Evolutionary conservation across 2,888 invertebrate genomes (phyloP).

Genomic region (Chaetoderma sp.): DNA sequence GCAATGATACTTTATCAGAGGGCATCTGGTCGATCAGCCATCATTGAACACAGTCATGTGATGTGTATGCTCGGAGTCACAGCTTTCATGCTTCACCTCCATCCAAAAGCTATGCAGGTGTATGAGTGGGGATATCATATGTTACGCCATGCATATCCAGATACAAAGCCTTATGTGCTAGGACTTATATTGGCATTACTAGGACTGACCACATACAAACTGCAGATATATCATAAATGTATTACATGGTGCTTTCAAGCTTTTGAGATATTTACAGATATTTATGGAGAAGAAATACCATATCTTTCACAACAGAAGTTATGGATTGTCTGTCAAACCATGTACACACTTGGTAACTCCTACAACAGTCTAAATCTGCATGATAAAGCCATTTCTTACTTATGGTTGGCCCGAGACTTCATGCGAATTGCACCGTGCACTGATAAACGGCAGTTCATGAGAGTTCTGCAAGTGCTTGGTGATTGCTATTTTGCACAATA

Average conservation of each 20-base stretch:
- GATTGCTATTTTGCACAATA: slow-evolving; percentile 65
- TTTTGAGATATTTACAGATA: slow-evolving; percentile 61
- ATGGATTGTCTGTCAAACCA: slow-evolving; percentile 65
- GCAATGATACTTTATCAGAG: slow-evolving; percentile 57
- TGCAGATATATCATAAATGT: slow-evolving; percentile 65
- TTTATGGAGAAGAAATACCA: slow-evolving; percentile 58
- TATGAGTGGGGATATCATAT: slow-evolving; percentile 64
- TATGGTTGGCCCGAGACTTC: slow-evolving; percentile 57
- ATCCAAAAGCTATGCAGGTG: slow-evolving; percentile 63
- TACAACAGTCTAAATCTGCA: slow-evolving; percentile 62
- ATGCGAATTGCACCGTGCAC: slow-evolving; percentile 47
- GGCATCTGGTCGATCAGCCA: slow-evolving; percentile 47
- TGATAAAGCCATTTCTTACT: slow-evolving; percentile 63
- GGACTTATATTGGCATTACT: slow-evolving; percentile 62
- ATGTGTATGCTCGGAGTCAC: slow-evolving; percentile 65
- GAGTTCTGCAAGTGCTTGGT: slow-evolving; percentile 60
- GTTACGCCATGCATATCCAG: slow-evolving; percentile 60
- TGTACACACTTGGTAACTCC: slow-evolving; percentile 65
- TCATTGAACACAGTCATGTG: slow-evolving; percentile 65
- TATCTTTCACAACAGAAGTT: slow-evolving; percentile 58
- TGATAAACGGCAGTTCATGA: slow-evolving; percentile 57
- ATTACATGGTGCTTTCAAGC: slow-evolving; percentile 64
- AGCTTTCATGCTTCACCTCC: slow-evolving; percentile 64
- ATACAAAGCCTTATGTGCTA: slow-evolving; percentile 51
- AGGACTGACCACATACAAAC: slow-evolving; percentile 63